Evolutionary conservation across 2,888 invertebrate genomes (phyloP).

Genomic region (Fabriciana adippe): DNA sequence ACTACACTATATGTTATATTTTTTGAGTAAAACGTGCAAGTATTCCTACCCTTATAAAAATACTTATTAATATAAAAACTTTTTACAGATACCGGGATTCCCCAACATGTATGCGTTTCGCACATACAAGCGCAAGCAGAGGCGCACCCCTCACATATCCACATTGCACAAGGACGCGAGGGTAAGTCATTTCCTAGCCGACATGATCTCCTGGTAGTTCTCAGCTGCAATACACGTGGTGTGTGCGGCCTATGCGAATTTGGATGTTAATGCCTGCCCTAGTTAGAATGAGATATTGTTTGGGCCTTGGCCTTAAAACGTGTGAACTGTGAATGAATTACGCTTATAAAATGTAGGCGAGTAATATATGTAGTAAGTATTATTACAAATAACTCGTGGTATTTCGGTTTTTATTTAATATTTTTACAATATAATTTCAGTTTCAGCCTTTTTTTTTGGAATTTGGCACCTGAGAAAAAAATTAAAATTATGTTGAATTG

Average conservation of each 20-base stretch:
- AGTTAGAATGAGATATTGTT: neutral
- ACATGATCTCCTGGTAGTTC: constrained; percentile 57
- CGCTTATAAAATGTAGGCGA: neutral
- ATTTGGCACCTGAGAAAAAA: no score
- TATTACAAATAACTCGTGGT: no score
- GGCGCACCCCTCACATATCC: constrained; percentile 82
- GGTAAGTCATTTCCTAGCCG: constrained; percentile 67
- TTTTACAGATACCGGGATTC: constrained; percentile 84
- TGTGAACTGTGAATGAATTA: neutral
- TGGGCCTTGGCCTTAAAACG: constrained; percentile 5
- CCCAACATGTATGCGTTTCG: constrained; percentile 86
- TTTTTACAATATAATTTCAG: no score
- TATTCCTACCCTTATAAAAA: constrained; percentile 6
- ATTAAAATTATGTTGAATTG: no score
- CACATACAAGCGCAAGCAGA: constrained; percentile 79
- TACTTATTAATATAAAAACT: constrained; percentile 1
- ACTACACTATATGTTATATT: neutral
- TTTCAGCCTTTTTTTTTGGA: no score
- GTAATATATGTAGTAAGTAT: no score
- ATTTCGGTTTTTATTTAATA: no score
- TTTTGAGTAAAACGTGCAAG: neutral
- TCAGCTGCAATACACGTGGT: constrained; percentile 58
- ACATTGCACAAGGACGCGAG: constrained; percentile 79
- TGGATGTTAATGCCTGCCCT: constrained; percentile 20
- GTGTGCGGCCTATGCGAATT: constrained; percentile 36